Conservation (phyloP, 2,797 vertebrate species). For the Nyctalus aviator region DNA sequence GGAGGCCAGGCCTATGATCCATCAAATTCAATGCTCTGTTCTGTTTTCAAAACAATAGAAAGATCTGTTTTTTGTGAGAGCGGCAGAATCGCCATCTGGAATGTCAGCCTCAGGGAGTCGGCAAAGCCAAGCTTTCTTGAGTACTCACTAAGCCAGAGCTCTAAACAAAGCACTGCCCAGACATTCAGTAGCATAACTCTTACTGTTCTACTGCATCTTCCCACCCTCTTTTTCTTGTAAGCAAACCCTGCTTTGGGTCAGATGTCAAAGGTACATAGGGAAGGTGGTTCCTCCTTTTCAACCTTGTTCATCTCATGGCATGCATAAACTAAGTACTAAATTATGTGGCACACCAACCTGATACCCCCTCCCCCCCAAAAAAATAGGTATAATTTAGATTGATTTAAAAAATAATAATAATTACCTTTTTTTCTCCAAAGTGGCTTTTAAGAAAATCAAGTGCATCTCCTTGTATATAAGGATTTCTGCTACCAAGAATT, state of each 20-base stretch:
- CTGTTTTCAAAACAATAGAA: slow-evolving; percentile 65
- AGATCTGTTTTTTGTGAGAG: slow-evolving; percentile 59
- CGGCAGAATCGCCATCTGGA: slow-evolving; percentile 24
- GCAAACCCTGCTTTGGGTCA: slow-evolving; percentile 33
- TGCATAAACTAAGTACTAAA: not conserved
- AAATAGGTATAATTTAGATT: no score
- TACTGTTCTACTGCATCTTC: not conserved
- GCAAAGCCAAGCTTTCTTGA: slow-evolving; percentile 43
- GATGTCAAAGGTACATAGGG: not conserved
- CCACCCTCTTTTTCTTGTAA: not conserved
- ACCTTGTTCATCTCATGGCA: not conserved
- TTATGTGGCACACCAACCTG: not conserved
- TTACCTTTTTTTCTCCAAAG: no score
- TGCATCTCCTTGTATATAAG: not conserved
- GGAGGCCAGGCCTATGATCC: slow-evolving; percentile 53
- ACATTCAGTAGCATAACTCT: not conserved
- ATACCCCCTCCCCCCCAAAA: no score
- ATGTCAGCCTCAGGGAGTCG: slow-evolving; percentile 41
- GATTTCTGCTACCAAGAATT: not conserved
- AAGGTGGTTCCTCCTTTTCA: not conserved
- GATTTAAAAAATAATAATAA: no score
- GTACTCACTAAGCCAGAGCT: not conserved
- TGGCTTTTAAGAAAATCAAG: not conserved
- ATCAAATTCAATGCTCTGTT: slow-evolving; percentile 31
- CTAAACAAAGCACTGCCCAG: slow-evolving; percentile 21